Base-by-base conservation (phyloP, 37 sponge, comb jelly and placozoan genomes). In the Trichoplax adhaerens region DNA sequence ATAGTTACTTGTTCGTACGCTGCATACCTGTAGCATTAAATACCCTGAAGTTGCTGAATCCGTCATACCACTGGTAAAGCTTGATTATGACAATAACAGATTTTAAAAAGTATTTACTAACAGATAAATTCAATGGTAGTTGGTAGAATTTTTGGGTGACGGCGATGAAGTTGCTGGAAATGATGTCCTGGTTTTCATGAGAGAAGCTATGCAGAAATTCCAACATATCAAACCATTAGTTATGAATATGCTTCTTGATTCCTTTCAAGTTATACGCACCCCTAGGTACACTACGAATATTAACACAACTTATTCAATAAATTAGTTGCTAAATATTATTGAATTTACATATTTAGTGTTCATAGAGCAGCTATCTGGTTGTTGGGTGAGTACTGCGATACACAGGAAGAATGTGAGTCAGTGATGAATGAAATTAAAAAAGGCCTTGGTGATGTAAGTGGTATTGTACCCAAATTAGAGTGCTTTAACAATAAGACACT, bases 301-400 rank as follows among this genome's bases (percentile, higher is more conserved):
- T 29, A 29, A 29, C 29, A 29, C 29, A 29, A 29, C 29, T 29
- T 29, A 29, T 29, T 29, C 29, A 29, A 29, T 29, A 29, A 29
- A 29, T 29, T 29, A 29, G 29, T 29, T 29, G 29, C 29, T 29
- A 29, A 29, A 29, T 29, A 29, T 29, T 29, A 29, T 29, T 29
- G 29, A 29, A 29, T 29, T 29, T 29, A 29, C 29, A 53, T 5
- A 6, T 4, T 12, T 61, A 83, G 85, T 53, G 79, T 86, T 48
- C 83, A 80, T 66, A 78, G 88, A 58, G 83, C 83, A 59, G 77
- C 81, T 4, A 73, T 98, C 73, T 98, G 99, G 99, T 90, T 98
- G 3, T 79, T 98, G 72, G 99, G 99, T 50, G 94, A 98, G 77
- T 93, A 93, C 78, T 93, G 90, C 56, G 81, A 76, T n/a, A 63